Base-by-base conservation (phyloP, 2,888 invertebrate genomes). In the Melitaea athalia region DNA sequence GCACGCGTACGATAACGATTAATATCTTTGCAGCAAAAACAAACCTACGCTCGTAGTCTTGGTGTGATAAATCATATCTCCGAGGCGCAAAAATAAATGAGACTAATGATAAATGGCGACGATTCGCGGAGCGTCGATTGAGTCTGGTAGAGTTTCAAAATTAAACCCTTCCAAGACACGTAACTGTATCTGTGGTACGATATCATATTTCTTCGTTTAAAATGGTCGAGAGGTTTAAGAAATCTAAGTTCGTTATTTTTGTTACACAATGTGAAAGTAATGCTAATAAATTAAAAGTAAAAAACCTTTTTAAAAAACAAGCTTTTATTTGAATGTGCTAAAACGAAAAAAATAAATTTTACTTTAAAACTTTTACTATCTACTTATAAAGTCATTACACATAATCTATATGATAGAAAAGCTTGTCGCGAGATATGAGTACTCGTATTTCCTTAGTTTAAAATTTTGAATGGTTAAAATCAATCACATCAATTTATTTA, bases 11-110 rank as follows among this genome's bases (percentile, higher is more conserved):
- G 89, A 89, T 91, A 87, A 88, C 92, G 91, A 92, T 92, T 92
- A 91, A 92, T 92, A 92, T 92, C 91, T 88, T 86, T 85, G 86
- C 83, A 85, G 89, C 89, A 92, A 92, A 92, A 92, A 92, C 92
- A 91, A 89, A 91, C 89, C 88, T 85, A 89, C 87, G 84, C 79
- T 85, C 79, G 79, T 84, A 85, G 88, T 85, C 88, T 87, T 82
- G 84, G 81, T 83, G 88, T 85, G 88, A 92, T 92, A 92, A 92
- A 92, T 92, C 92, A 92, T 92, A 91, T 90, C 89, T 89, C 78
- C 82, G 85, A 88, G 90, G 86, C 89, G 86, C 90, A 91, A 91
- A 92, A 92, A 92, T 92, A 91, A 92, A 92, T 92, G 92, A 91
- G 89, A 84, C 86, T 85, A 89, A 91, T 91, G 92, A 92, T 92